Evolutionary conservation across 2,888 invertebrate species (phyloP), one percentile per base, ranked within the genome.

Genomic region (Anticlea derivata): DNA sequence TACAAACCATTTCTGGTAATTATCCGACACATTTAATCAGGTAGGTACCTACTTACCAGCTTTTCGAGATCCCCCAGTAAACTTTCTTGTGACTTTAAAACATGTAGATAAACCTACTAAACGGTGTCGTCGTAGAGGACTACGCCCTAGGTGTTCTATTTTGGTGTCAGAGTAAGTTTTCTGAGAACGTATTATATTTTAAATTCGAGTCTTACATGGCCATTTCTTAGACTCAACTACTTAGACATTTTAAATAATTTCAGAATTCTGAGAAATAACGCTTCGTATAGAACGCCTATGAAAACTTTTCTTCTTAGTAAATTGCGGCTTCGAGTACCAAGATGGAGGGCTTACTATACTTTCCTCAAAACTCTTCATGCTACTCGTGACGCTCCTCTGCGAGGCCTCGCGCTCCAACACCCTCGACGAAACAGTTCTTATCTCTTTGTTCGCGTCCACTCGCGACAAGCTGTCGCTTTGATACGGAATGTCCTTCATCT

Each of bases 261-360:
- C 77, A 5, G 70, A 72, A 43, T 66, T 74, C 46, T 68, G 60
- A 33, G 82, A 79, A 38, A 72, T 60, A 40, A 68, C 47, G 55
- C 77, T 85, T 55, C 76, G 81, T 1, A 83, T 80, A 5, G 91
- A 80, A 47, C 77, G 81, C 43, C 87, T 79, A 34, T 85, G 76
- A 37, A 92, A 91, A 65, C 86, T 85, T 67, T 74, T 86, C 66
- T 83, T 85, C 68, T 91, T 92, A 27, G 79, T 68, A 66, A 92
- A 92, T 55, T 83, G 83, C 1, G 92, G 92, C 56, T 91, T 91
- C 0, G 84, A 74, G 60, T 87, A 91, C 92, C 92, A 92, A 0
- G 91, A 91, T 2, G 92, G 91, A 0, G 91, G 91, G 50, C 75
- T 80, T 0, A 89, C 78, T 5, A 82, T 65, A 35, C 61, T 75